Conservation (phyloP, 2,888 invertebrate genomes). For the Dicycla oo region DNA sequence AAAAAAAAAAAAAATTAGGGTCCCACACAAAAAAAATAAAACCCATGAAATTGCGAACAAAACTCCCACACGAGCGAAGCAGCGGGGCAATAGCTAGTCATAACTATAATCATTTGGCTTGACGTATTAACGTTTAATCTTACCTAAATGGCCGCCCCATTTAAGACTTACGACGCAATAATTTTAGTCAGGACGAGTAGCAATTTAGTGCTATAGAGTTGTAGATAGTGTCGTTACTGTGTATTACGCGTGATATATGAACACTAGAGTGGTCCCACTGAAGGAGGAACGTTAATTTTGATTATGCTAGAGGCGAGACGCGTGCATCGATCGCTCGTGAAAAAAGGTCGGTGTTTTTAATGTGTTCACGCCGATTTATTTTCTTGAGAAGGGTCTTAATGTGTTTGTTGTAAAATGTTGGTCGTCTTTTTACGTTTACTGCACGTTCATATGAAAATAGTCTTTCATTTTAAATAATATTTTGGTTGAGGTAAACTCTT, state of each 20-base stretch:
- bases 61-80: too few species aligned
- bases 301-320: slow-evolving; percentile 50
- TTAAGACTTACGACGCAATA: slow-evolving; percentile 71
- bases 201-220: slow-evolving; percentile 61
- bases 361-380: slow-evolving; percentile 39
- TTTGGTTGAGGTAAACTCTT: background rate
- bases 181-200: slow-evolving; percentile 67
- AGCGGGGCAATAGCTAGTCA: background rate
- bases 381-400: slow-evolving; percentile 37
- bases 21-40: too few species aligned
- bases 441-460: slow-evolving; percentile 20
- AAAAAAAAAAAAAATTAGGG: too few species aligned
- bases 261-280: slow-evolving; percentile 48
- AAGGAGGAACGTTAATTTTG: slow-evolving; percentile 55
- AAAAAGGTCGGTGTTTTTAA: slow-evolving; percentile 51
- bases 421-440: slow-evolving; percentile 1
- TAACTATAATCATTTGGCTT: slow-evolving; percentile 42
- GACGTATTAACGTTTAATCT: slow-evolving; percentile 54
- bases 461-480: slow-evolving; percentile 12
- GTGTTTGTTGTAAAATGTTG: slow-evolving; percentile 23
- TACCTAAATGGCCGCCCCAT: slow-evolving; percentile 50
- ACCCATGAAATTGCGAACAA: too few species aligned
- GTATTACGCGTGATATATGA: slow-evolving; percentile 69
- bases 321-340: slow-evolving; percentile 42
- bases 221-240: slow-evolving; percentile 68